Conservation (phyloP, 1,140 invertebrate genomes). For the Sarcophaga peregrina region DNA sequence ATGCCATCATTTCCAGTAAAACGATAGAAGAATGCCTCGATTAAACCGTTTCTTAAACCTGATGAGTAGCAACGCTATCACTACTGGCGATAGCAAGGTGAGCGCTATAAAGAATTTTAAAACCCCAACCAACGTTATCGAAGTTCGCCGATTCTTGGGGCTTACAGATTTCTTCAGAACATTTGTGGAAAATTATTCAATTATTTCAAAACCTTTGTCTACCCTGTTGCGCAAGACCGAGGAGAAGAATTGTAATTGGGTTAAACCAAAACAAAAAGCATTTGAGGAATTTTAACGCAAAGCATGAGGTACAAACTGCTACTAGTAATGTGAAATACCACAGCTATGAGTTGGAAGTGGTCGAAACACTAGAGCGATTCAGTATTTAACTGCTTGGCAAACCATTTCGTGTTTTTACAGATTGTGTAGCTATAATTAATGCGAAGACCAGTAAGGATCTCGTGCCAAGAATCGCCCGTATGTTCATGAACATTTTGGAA, state of each 20-base stretch:
- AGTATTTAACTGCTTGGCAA: conserved; percentile 63
- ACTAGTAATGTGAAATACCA: conserved; percentile 52
- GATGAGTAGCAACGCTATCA: conserved; percentile 23
- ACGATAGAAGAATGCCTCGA: conserved; percentile 6
- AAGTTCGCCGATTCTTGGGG: conserved; percentile 55
- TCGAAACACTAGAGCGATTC: conserved; percentile 41
- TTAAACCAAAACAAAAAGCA: conserved; percentile 45
- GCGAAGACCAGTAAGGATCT: too few relatives aligned
- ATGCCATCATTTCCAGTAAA: conserved; percentile 36
- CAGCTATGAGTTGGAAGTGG: conserved; percentile 57
- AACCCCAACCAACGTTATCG: conserved; percentile 52
- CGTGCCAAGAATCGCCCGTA: too few relatives aligned
- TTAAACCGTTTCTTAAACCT: conserved; percentile 28
- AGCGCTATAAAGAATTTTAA: conserved; percentile 54
- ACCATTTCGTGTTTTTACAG: conserved; percentile 61
- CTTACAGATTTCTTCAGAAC: too few relatives aligned
- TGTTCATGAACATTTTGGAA: too few relatives aligned
- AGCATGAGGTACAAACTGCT: conserved; percentile 53
- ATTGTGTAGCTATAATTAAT: conserved; percentile 59
- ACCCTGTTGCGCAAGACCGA: conserved; percentile 9
- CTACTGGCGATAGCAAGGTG: conserved; percentile 30
- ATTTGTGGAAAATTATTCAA: conserved; percentile 50
- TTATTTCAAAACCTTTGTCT: conserved; percentile 52
- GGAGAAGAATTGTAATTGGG: conserved; percentile 43
- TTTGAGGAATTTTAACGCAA: conserved; percentile 15